These are phyloP conservation scores for Drosophila mulleri DNA, from an alignment of 2,888 invertebrate species.

Conservation along the genomic window DNA sequence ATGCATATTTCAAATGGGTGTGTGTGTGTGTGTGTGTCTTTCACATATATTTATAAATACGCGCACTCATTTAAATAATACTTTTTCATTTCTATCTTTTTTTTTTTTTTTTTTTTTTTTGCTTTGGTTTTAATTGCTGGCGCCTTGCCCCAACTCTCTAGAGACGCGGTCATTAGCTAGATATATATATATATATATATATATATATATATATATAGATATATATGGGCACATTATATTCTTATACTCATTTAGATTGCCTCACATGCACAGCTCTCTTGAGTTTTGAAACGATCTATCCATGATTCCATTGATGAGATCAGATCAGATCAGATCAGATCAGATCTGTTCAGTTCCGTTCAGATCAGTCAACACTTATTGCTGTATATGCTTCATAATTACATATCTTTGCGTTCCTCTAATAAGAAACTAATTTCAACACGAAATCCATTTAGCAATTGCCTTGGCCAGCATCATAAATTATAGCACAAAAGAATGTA, in stretches of 20 bases:
- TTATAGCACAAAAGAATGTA: neutral
- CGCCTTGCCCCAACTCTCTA: constrained; percentile 58
- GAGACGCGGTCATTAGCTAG: constrained; percentile 19
- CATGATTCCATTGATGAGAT: constrained; percentile 72
- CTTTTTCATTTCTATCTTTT: constrained; percentile 48
- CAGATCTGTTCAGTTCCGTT: constrained; percentile 22
- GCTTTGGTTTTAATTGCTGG: constrained; percentile 69
- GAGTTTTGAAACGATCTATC: constrained; percentile 58
- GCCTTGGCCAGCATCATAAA: constrained; percentile 25
- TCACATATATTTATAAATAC: constrained; percentile 68
- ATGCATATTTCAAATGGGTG: constrained; percentile 36
- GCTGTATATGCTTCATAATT: constrained; percentile 30
- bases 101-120: constrained; percentile 36
- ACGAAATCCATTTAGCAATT: constrained; percentile 8
- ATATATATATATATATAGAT: neutral
- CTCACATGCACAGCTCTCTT: constrained; percentile 40
- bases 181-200: neutral
- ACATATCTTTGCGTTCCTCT: constrained; percentile 10
- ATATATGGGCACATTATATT: neutral
- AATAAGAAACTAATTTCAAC: constrained; percentile 20
- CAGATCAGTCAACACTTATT: constrained; percentile 71
- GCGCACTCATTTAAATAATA: constrained; percentile 50
- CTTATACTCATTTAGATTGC: constrained; percentile 25
- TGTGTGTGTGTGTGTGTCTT: constrained; percentile 32
- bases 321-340: constrained; percentile 73